Evolutionary conservation across 2,888 invertebrate genomes (phyloP), one percentile per base, ranked within the genome.

Genomic region (Eubasilissa splendida): DNA sequence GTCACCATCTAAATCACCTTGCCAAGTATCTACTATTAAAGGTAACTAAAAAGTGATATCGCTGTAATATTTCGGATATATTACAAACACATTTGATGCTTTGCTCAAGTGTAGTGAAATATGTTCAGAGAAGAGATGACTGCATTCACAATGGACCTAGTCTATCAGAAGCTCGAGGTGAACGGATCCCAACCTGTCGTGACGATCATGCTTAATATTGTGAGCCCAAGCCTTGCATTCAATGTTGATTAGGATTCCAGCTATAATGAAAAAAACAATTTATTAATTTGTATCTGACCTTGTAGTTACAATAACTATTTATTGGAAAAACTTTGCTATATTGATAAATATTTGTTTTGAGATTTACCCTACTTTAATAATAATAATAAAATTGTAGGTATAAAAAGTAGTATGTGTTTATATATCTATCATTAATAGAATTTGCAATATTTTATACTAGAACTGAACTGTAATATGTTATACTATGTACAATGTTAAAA

Each of bases 171-270:
- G 88, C 87, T 95, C 95, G 86, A 95, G 94, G 87, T 95, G 94
- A 76, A 94, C 94, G 68, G 93, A 92, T 71, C 95, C 95, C 84
- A 93, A 87, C 86, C 93, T 90, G 82, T 94, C 93, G 86, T 92
- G 89, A 81, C 94, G 92, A 86, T 94, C 93, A 86, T 95, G 94
- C 50, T 88, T 85, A 84, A 94, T 93, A 86, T 94, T 94, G 85
- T 90, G 91, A 68, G 94, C 94, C 93, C 93, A 94, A 63, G 94
- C 93, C 87, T 92, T 93, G 89, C 94, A 94, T 86, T 94, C 94
- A 83, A 94, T 90, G 86, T 94, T 94, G 86, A 92, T 92, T 85
- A 92, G 87, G 87, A 92, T 88, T 82, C 92, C 92, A 83, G 91
- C 93, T 93, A 88, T 7, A 88, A 89, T 77, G 83, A 83, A 84